Conservation (phyloP, 2,113 vertebrate genomes). For the Menidia beryllina region DNA sequence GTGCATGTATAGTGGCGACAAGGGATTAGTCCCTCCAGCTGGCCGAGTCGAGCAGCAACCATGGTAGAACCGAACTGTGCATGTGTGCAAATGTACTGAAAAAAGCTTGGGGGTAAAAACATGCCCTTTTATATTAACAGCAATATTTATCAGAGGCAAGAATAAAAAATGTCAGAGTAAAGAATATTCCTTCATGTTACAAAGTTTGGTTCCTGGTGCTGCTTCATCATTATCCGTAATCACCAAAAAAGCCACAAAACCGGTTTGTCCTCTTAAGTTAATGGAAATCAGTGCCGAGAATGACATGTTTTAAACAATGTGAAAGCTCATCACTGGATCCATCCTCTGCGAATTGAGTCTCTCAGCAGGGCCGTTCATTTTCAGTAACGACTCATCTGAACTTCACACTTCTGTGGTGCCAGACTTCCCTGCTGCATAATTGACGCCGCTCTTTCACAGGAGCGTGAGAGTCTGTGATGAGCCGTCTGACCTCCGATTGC, state of each 20-base stretch:
- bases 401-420: constrained; percentile 24
- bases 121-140: too few species aligned
- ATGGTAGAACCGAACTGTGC: too few species aligned
- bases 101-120: too few species aligned
- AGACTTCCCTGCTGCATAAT: constrained; percentile 30
- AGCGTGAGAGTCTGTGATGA: constrained; percentile 15
- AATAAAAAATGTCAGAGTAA: too few species aligned
- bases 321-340: constrained; percentile 41
- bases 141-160: too few species aligned
- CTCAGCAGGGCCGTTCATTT: constrained; percentile 54
- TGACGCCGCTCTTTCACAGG: constrained; percentile 16
- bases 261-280: background rate
- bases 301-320: constrained; percentile 25
- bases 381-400: constrained; percentile 50
- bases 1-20: too few species aligned
- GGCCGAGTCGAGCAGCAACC: too few species aligned
- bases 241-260: background rate
- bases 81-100: too few species aligned
- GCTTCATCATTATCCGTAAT: background rate
- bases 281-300: background rate
- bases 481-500: constrained; percentile 33
- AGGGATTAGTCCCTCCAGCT: too few species aligned
- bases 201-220: too few species aligned
- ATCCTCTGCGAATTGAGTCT: constrained; percentile 39
- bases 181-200: too few species aligned